Percentiles rank a stretch among this genome's conserved stretches.
Conservation (phyloP, 1,140 invertebrate genomes). For the Pseudobourletiella spinata region DNA sequence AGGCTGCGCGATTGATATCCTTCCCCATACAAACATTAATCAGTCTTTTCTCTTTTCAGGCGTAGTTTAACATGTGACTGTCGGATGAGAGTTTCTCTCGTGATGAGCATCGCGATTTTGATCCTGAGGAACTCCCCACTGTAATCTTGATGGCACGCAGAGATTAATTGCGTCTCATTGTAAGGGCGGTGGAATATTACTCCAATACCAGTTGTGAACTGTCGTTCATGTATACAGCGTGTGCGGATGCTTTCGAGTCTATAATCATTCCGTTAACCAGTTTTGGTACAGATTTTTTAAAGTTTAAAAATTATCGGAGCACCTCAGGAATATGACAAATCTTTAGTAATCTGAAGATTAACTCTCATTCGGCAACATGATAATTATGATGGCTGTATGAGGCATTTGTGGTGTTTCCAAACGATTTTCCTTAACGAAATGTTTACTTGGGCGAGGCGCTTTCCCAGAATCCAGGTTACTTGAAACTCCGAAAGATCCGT, state of each 20-base stretch:
- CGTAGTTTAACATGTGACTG: too few relatives aligned
- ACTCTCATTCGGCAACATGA: too few relatives aligned
- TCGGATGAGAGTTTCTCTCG: too few relatives aligned
- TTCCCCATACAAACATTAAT: constrained; percentile 47
- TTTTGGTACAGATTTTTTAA: constrained; percentile 3
- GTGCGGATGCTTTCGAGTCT: too few relatives aligned
- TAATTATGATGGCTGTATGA: too few relatives aligned
- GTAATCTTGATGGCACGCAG: constrained; percentile 29
- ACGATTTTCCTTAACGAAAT: constrained; percentile 36
- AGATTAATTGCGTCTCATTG: constrained; percentile 25
- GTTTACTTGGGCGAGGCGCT: constrained; percentile 89
- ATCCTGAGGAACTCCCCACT: constrained; percentile 19
- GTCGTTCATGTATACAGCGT: too few relatives aligned
- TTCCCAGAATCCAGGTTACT: constrained; percentile 88
- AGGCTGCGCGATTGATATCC: constrained; percentile 95
- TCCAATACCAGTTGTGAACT: too few relatives aligned
- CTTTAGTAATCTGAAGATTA: background rate
- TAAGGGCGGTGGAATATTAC: constrained; percentile 27
- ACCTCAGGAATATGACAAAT: too few relatives aligned
- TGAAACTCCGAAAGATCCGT: constrained; percentile 94
- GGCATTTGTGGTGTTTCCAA: constrained; percentile 1
- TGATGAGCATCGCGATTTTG: constrained; percentile 26
- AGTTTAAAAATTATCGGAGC: background rate
- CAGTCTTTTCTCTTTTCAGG: background rate
- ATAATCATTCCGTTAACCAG: too few relatives aligned